Conservation (phyloP, 2,113 vertebrate genomes). For the Lipophrys pholis region DNA sequence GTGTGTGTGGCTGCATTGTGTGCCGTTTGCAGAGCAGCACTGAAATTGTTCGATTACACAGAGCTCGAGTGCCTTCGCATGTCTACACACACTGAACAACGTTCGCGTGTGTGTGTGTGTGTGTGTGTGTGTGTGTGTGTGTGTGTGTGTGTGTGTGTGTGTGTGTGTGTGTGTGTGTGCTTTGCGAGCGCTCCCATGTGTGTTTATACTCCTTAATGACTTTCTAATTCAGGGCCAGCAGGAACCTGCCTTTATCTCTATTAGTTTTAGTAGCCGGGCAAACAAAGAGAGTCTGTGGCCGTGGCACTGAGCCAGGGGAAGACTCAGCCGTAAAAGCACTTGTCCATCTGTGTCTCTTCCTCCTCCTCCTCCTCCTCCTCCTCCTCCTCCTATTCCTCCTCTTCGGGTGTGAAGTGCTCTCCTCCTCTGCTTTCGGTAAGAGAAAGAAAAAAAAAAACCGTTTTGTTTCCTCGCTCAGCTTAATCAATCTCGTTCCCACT, state of each 20-base stretch:
- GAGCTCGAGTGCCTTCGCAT: background rate
- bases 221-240: constrained; percentile 87
- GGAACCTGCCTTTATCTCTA: constrained; percentile 90
- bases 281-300: constrained; percentile 86
- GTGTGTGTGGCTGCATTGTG: background rate
- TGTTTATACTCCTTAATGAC: constrained; percentile 89
- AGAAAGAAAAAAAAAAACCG: constrained; percentile 9
- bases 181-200: constrained; percentile 42
- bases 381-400: constrained; percentile 32
- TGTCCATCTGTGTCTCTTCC: constrained; percentile 83
- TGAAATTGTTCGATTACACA: background rate
- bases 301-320: constrained; percentile 84
- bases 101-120: no score
- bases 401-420: constrained; percentile 50
- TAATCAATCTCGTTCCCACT: constrained; percentile 34
- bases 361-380: constrained; percentile 36
- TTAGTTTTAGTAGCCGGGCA: constrained; percentile 86
- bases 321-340: constrained; percentile 85
- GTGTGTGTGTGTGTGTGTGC: background rate
- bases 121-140: no score
- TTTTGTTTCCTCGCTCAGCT: constrained; percentile 32
- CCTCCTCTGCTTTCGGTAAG: constrained; percentile 29
- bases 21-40: background rate
- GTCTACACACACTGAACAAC: constrained; percentile 13
- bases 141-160: background rate